Evolutionary conservation across 2,888 invertebrate genomes (phyloP), one percentile per base, ranked within the genome.

Genomic region (Kryphioiulus occultus): DNA sequence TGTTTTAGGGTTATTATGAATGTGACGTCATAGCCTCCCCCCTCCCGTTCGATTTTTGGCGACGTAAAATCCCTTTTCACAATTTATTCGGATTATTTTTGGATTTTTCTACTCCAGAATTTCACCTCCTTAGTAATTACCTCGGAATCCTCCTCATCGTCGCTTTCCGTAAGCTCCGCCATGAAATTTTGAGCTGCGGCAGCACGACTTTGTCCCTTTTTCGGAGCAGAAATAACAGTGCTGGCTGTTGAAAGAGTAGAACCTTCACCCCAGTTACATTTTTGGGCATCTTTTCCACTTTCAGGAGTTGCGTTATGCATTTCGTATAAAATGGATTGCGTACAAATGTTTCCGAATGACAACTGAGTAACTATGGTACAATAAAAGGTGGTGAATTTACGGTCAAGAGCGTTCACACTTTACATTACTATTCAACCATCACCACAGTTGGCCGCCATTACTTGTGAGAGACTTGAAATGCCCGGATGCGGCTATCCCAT

Each of bases 131-230:
- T 53, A 4, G n/a, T n/a, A 53, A n/a, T 83, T 95, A 98, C 97
- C 96, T 97, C 97, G 92, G 97, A 97, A 92, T 96, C 96, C 93
- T 97, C 97, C 93, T 97, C 98, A 93, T 97, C 97, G 93, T 98
- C 98, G 93, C 97, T 97, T 94, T 97, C 97, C 92, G 97, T 97
- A 93, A 97, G 95, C 94, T 97, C 97, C 93, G 96, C 96, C 94
- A 96, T 96, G 94, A 95, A 96, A 94, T 96, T 95, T 92, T 95
- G 95, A 92, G 95, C 96, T 92, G 95, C 59, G 39, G 90, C 88
- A 88, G 88, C 84, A 78, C 89, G 86, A 89, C 89, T 89, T 88
- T 88, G 89, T 88, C 89, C 89, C 89, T 90, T 83, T 53, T 53
- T 53, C 53, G 53, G 53, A 10, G 89, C 88, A 42, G 89, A 89